These are phyloP conservation scores for Macrophya annulata DNA, from an alignment of 2,888 invertebrate genomes.

Conservation along the genomic window DNA sequence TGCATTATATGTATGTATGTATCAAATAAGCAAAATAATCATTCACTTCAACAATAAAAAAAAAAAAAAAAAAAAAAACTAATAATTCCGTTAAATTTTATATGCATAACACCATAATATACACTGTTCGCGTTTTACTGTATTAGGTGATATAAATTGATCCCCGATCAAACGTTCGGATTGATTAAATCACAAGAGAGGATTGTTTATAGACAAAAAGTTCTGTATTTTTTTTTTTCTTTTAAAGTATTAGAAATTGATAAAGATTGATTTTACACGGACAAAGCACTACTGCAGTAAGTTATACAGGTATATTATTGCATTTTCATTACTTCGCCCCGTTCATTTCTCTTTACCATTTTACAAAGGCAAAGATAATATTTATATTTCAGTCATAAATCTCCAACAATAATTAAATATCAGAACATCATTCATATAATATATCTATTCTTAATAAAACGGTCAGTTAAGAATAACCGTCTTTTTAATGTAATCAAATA, in stretches of 20 bases:
- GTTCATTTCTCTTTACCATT: neutral
- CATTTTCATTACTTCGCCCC: neutral
- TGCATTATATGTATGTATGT: too few species aligned
- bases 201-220: neutral
- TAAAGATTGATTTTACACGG: neutral
- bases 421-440: constrained; percentile 25
- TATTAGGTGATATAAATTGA: neutral
- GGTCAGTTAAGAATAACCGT: neutral
- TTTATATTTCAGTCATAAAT: constrained; percentile 41
- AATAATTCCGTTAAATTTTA: neutral
- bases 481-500: neutral
- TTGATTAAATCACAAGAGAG: neutral
- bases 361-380: neutral
- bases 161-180: neutral
- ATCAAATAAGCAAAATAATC: neutral
- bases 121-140: constrained; percentile 14
- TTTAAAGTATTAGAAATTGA: neutral
- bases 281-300: neutral
- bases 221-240: neutral
- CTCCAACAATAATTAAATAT: constrained; percentile 42
- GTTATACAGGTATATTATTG: constrained; percentile 23
- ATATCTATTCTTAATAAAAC: neutral
- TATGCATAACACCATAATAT: neutral
- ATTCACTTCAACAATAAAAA: constrained; percentile 12
- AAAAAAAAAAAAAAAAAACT: neutral